A percentile compares a stretch with the other conserved stretches of the same genome.
phyloP scores from a whole-genome alignment of 2,888 invertebrate species.

The Smittia sp. region DNA sequence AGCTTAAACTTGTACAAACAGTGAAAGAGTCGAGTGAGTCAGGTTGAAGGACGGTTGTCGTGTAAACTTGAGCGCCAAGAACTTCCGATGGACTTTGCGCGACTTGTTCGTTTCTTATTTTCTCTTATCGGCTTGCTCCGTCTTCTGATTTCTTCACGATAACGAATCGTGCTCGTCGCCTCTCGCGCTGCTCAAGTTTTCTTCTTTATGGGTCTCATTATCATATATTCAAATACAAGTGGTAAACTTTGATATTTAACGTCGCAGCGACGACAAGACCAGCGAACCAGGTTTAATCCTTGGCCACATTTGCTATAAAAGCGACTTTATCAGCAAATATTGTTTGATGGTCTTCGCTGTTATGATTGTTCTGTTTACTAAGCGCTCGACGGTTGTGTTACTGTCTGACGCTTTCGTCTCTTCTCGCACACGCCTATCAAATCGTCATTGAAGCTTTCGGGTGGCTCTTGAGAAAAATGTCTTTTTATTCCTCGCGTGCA shows the following conservation, averaged over 20 bases:
- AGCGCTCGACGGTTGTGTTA: neutral
- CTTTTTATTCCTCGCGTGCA: neutral
- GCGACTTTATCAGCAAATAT: slow-evolving; percentile 32
- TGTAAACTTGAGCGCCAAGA: too few species aligned
- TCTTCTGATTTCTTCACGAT: too few species aligned
- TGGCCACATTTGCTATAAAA: slow-evolving; percentile 24
- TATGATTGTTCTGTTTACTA: slow-evolving; percentile 1
- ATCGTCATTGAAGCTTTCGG: neutral
- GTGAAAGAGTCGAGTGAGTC: neutral
- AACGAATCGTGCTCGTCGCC: neutral
- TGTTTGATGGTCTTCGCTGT: neutral
- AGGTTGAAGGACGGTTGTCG: neutral
- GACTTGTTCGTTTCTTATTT: neutral
- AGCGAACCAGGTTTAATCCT: neutral
- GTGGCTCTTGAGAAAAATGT: neutral
- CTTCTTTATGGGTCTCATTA: slow-evolving; percentile 4
- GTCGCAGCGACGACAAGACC: neutral
- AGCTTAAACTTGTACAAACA: neutral
- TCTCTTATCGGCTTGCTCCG: neutral
- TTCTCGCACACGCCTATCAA: neutral
- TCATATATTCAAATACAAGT: slow-evolving; percentile 39
- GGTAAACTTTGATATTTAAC: slow-evolving; percentile 39
- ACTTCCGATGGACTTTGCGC: too few species aligned
- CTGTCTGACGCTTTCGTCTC: neutral
- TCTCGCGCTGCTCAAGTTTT: neutral